Conservation (phyloP, 1,140 invertebrate species). For the Agraylea sexmaculata region DNA sequence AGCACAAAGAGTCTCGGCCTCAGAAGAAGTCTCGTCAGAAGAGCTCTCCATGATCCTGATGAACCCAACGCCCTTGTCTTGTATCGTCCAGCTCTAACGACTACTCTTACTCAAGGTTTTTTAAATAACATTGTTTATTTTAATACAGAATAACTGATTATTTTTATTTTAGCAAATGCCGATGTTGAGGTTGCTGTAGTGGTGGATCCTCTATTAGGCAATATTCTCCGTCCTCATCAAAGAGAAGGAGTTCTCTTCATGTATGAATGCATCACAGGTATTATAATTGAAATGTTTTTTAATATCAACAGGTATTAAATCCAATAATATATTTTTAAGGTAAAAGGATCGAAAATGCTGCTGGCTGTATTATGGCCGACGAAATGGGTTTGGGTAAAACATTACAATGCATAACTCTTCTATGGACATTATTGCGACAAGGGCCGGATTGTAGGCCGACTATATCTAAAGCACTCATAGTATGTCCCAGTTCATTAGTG, state of each 20-base stretch:
- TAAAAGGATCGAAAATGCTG: slow-evolving; percentile 70
- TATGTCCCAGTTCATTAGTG: slow-evolving; percentile 92
- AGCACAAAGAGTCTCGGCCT: slow-evolving; percentile 49
- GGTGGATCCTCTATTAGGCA: slow-evolving; percentile 84
- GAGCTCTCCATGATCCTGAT: slow-evolving; percentile 84
- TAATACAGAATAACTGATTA: too few relatives aligned
- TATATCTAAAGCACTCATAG: slow-evolving; percentile 88
- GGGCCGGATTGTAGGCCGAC: slow-evolving; percentile 72
- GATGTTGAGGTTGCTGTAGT: slow-evolving; percentile 79
- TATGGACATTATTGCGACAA: slow-evolving; percentile 90
- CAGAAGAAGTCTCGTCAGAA: slow-evolving; percentile 36
- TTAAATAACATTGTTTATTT: too few relatives aligned
- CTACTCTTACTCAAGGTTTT: too few relatives aligned
- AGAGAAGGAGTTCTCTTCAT: slow-evolving; percentile 98
- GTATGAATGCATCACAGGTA: slow-evolving; percentile 98
- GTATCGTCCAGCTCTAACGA: slow-evolving; percentile 79
- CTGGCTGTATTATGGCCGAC: slow-evolving; percentile 97
- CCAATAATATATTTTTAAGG: too few relatives aligned
- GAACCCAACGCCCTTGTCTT: slow-evolving; percentile 89
- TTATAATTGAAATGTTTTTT: too few relatives aligned
- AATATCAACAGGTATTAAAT: too few relatives aligned
- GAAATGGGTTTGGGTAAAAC: slow-evolving; percentile 98
- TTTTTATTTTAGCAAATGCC: too few relatives aligned
- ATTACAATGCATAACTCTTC: slow-evolving; percentile 91
- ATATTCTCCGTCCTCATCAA: slow-evolving; percentile 93